These are phyloP conservation scores for Cylas formicarius DNA, from an alignment of 1,140 invertebrate genomes.

Conservation along the genomic window DNA sequence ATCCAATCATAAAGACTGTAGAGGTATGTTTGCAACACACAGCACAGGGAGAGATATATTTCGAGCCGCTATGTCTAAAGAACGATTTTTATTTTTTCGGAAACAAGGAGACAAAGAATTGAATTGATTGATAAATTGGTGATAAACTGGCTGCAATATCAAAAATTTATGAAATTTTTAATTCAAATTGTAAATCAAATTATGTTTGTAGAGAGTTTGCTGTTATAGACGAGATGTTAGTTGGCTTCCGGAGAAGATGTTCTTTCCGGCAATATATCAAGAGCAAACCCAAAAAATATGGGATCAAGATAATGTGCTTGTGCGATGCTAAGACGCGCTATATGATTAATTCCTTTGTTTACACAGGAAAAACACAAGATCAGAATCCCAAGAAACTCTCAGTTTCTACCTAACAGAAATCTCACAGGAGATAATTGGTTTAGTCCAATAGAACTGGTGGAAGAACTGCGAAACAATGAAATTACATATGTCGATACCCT, in stretches of 20 bases:
- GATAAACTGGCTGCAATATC: constrained; percentile 9
- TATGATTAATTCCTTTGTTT: constrained; percentile 9
- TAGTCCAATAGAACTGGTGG: too few relatives aligned
- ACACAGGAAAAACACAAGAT: constrained; percentile 8
- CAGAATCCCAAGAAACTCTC: too few relatives aligned
- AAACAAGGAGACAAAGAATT: too few relatives aligned
- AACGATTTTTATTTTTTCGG: too few relatives aligned
- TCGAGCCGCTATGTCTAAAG: too few relatives aligned
- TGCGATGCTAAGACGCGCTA: constrained; percentile 10
- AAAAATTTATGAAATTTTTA: constrained; percentile 4
- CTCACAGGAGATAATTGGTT: too few relatives aligned
- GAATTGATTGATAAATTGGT: too few relatives aligned
- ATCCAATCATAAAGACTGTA: too few relatives aligned
- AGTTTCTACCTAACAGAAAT: too few relatives aligned
- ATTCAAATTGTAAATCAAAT: constrained; percentile 5
- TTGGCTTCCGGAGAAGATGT: constrained; percentile 11
- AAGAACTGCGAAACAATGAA: constrained; percentile 11
- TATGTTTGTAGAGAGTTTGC: neutral
- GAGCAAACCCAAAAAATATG: constrained; percentile 11
- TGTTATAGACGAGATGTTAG: constrained; percentile 9
- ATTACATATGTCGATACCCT: constrained; percentile 16
- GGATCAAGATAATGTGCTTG: constrained; percentile 11
- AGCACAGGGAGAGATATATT: too few relatives aligned
- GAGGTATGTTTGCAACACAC: too few relatives aligned
- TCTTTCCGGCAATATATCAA: constrained; percentile 11